A percentile compares a stretch with the other conserved stretches of the same genome.
Evolutionary conservation across 2,797 vertebrate genomes (phyloP).

Genomic region (Siniperca scherzeri): DNA sequence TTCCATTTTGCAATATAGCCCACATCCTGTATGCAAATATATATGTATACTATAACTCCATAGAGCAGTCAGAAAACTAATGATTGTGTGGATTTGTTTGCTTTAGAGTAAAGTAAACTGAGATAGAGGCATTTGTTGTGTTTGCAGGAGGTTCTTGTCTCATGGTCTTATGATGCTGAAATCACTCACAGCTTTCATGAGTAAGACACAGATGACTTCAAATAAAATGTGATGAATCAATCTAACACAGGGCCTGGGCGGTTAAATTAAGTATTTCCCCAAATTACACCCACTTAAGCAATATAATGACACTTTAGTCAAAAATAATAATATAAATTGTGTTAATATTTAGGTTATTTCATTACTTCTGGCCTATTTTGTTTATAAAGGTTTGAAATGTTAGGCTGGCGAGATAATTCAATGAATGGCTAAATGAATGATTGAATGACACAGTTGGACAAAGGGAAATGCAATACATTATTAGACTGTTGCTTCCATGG

Average conservation of each 20-base stretch:
- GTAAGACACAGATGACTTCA: constrained; percentile 17
- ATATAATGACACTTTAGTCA: background rate
- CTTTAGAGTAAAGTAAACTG: background rate
- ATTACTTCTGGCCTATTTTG: background rate
- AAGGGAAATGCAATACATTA: background rate
- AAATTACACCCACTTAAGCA: background rate
- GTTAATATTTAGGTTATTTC: background rate
- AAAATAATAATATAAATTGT: background rate
- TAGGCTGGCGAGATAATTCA: background rate
- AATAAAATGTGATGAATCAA: background rate
- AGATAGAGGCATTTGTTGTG: background rate
- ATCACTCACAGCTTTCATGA: constrained; percentile 10
- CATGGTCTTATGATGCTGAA: constrained; percentile 30
- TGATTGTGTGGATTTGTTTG: background rate
- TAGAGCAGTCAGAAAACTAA: background rate
- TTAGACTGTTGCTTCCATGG: background rate
- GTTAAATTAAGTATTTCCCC: background rate
- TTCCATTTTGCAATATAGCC: background rate
- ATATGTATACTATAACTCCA: background rate
- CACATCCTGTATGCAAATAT: background rate
- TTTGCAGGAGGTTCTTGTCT: constrained; percentile 1
- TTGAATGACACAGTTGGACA: background rate
- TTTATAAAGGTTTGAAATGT: background rate
- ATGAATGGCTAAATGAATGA: background rate
- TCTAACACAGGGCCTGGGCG: background rate